phyloP scores from a whole-genome alignment of 2,113 vertebrate genomes.

The Podarcis raffonei region DNA sequence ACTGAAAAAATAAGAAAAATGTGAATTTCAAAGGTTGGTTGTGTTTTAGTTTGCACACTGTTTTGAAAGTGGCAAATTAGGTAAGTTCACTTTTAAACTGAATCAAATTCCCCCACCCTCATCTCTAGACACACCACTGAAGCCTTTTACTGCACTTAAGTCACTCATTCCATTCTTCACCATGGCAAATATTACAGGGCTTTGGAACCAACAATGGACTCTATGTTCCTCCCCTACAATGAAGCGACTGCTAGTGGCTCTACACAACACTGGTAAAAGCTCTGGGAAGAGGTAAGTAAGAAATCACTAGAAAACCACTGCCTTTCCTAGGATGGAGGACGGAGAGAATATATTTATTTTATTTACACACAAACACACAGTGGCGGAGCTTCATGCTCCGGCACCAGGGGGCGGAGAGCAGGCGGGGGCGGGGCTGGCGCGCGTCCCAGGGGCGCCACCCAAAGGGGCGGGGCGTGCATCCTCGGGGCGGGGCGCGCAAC shows the following conservation, averaged over 20 bases:
- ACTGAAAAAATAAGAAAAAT: too few relatives aligned
- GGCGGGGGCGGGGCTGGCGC: too few relatives aligned
- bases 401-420: too few relatives aligned
- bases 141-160: neutral
- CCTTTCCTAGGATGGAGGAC: neutral
- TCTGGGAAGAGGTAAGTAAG: neutral
- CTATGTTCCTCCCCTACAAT: neutral
- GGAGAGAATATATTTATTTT: neutral
- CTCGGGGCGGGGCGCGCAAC: too few relatives aligned
- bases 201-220: neutral
- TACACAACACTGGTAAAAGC: neutral
- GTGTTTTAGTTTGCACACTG: too few relatives aligned
- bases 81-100: too few relatives aligned
- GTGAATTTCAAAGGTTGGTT: too few relatives aligned
- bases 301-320: neutral
- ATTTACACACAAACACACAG: too few relatives aligned
- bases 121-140: neutral
- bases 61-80: too few relatives aligned
- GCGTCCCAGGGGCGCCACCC: too few relatives aligned
- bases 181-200: neutral
- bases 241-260: slow-evolving; percentile 23
- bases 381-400: too few relatives aligned
- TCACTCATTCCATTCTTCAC: rapidly evolving
- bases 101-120: neutral
- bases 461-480: too few relatives aligned